phyloP scores from a whole-genome alignment of 92 coral and sea anemone genomes.

The Scolanthus callimorphus region DNA sequence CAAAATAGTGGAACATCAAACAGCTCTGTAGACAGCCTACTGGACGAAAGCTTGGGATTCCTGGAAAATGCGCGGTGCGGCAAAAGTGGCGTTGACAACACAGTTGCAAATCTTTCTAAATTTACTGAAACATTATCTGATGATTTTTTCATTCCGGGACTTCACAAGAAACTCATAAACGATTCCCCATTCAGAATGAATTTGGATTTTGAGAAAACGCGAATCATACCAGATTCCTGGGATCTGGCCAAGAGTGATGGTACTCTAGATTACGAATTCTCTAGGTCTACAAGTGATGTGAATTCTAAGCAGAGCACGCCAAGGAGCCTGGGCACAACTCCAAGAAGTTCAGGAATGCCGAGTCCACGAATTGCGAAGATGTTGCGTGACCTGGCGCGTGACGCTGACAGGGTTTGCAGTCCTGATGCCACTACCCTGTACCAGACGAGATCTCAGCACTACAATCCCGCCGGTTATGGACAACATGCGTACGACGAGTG shows the following conservation, averaged over 20 bases:
- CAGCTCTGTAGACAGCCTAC: slow-evolving; percentile 1
- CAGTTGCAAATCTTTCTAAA: not conserved
- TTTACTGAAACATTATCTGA: not conserved
- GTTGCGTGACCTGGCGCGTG: slow-evolving; percentile 15
- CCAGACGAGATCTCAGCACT: slow-evolving; percentile 38
- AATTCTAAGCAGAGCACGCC: slow-evolving; percentile 5
- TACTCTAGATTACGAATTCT: not conserved
- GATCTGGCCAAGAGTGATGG: too few relatives aligned
- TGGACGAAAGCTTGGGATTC: slow-evolving; percentile 6
- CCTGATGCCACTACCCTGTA: slow-evolving; percentile 69
- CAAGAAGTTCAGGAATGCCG: slow-evolving; percentile 15
- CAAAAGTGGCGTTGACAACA: too few relatives aligned
- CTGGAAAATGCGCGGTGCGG: not conserved
- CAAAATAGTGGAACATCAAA: slow-evolving; percentile 11
- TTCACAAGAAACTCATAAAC: too few relatives aligned
- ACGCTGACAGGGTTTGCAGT: slow-evolving; percentile 41
- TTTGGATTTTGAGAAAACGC: too few relatives aligned
- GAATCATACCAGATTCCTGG: too few relatives aligned
- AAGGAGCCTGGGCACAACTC: not conserved
- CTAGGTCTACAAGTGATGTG: not conserved
- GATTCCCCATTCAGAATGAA: too few relatives aligned
- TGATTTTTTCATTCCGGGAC: not conserved
- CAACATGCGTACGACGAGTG: slow-evolving; percentile 57
- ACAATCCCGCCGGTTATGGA: slow-evolving; percentile 72
- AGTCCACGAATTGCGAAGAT: slow-evolving; percentile 29